phyloP scores from a whole-genome alignment of 2,797 vertebrate genomes.

The Xiphophorus birchmanni region DNA sequence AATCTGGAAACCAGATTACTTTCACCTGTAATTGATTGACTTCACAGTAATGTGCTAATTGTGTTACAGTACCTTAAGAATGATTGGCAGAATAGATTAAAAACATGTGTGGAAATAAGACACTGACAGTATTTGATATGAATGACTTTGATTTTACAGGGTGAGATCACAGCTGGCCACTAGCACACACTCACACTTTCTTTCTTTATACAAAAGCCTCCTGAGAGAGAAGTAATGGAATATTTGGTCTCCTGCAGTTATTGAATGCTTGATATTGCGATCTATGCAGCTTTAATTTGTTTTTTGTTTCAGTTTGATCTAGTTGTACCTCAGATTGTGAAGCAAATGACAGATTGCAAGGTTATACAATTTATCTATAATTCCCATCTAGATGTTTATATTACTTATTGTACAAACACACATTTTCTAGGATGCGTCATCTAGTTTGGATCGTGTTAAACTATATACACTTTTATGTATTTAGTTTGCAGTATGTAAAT shows the following conservation, averaged over 20 bases:
- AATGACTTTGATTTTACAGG: neutral
- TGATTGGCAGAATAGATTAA: slow-evolving; percentile 4
- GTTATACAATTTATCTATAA: slow-evolving; percentile 63
- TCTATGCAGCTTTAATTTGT: slow-evolving; percentile 35
- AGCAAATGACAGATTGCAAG: slow-evolving; percentile 15
- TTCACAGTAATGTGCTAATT: neutral
- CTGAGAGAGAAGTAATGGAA: slow-evolving; percentile 1
- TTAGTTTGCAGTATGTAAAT: slow-evolving; percentile 35
- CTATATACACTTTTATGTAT: slow-evolving; percentile 43
- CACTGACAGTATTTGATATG: neutral
- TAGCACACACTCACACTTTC: neutral
- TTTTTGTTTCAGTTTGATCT: slow-evolving; percentile 38
- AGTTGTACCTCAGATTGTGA: slow-evolving; percentile 18
- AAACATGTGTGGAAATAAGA: neutral
- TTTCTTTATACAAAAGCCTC: slow-evolving; percentile 3
- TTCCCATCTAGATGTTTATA: slow-evolving; percentile 49
- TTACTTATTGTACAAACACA: slow-evolving; percentile 64
- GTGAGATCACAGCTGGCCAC: neutral
- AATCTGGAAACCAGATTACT: slow-evolving; percentile 3
- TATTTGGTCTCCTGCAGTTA: slow-evolving; percentile 27
- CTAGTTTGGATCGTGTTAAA: slow-evolving; percentile 55
- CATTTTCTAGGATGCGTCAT: slow-evolving; percentile 50
- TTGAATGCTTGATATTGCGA: slow-evolving; percentile 23
- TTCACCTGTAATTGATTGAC: neutral
- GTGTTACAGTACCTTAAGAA: slow-evolving; percentile 2